Conservation (phyloP, 2,888 invertebrate species). For the Apamea monoglypha region DNA sequence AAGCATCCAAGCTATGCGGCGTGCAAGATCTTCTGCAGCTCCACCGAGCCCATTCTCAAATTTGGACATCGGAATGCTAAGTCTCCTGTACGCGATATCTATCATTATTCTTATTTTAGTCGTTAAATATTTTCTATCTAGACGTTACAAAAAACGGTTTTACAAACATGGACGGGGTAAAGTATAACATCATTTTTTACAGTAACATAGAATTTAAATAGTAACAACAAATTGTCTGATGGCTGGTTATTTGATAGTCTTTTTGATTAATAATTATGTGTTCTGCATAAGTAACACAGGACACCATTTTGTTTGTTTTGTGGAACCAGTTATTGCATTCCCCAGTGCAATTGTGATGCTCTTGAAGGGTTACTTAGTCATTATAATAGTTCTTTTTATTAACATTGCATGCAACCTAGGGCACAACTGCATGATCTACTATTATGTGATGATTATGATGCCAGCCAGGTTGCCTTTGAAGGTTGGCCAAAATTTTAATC, state of each 20-base stretch:
- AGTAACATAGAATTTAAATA: slow-evolving; percentile 21
- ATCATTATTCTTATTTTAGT: slow-evolving; percentile 94
- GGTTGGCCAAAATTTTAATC: neutral
- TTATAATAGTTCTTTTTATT: slow-evolving; percentile 7
- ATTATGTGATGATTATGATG: neutral
- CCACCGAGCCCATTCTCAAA: slow-evolving; percentile 90
- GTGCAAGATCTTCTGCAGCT: slow-evolving; percentile 71
- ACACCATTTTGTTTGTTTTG: slow-evolving; percentile 19
- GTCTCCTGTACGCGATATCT: slow-evolving; percentile 94
- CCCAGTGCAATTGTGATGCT: slow-evolving; percentile 5
- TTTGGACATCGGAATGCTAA: slow-evolving; percentile 94
- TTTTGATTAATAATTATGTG: slow-evolving; percentile 21
- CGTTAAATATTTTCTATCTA: slow-evolving; percentile 93
- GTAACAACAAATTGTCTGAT: slow-evolving; percentile 38
- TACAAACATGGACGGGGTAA: slow-evolving; percentile 93
- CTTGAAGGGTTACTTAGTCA: slow-evolving; percentile 1
- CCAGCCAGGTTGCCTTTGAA: neutral
- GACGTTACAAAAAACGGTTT: slow-evolving; percentile 93
- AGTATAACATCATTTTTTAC: slow-evolving; percentile 88
- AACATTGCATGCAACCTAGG: neutral
- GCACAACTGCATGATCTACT: slow-evolving; percentile 18
- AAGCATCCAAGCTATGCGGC: slow-evolving; percentile 75
- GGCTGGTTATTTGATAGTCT: slow-evolving; percentile 34
- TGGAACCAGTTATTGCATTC: slow-evolving; percentile 51
- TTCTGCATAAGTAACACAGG: slow-evolving; percentile 19